Percentiles rank a stretch among this genome's conserved stretches.
Conservation (phyloP, 2,797 vertebrate species). For the Lophius americanus region DNA sequence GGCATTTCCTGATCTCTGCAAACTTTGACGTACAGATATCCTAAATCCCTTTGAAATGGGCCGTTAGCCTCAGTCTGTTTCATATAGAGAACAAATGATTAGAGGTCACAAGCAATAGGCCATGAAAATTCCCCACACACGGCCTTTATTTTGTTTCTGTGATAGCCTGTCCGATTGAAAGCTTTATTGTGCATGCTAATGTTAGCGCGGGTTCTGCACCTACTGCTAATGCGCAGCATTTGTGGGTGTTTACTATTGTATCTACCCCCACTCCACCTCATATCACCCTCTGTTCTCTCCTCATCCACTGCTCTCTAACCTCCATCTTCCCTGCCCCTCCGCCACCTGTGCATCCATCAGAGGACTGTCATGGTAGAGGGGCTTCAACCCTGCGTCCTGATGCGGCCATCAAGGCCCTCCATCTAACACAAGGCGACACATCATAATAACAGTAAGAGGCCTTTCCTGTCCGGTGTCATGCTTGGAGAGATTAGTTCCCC, state of each 20-base stretch:
- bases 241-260: conserved; percentile 70
- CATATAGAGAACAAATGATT: conserved; percentile 56
- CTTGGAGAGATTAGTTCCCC: conserved; percentile 88
- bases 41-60: conserved; percentile 50
- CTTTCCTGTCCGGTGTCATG: conserved; percentile 87
- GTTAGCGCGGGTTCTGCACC: conserved; percentile 56
- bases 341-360: conserved; percentile 79
- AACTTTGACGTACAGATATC: conserved; percentile 40
- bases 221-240: conserved; percentile 69
- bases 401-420: conserved; percentile 82
- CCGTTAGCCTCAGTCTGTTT: conserved; percentile 42
- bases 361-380: conserved; percentile 77
- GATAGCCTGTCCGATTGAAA: conserved; percentile 64
- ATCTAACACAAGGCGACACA: conserved; percentile 86
- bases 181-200: conserved; percentile 67
- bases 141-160: conserved; percentile 62
- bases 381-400: conserved; percentile 76
- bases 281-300: conserved; percentile 57
- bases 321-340: conserved; percentile 72
- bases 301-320: conserved; percentile 72
- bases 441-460: conserved; percentile 89
- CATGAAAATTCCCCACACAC: conserved; percentile 54
- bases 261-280: conserved; percentile 57
- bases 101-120: conserved; percentile 42
- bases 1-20: conserved; percentile 37